A percentile compares a stretch with the other conserved stretches of the same genome.
These are phyloP conservation scores for Simalia tracyae DNA, from an alignment of 2,797 vertebrate genomes.

Conservation along the genomic window DNA sequence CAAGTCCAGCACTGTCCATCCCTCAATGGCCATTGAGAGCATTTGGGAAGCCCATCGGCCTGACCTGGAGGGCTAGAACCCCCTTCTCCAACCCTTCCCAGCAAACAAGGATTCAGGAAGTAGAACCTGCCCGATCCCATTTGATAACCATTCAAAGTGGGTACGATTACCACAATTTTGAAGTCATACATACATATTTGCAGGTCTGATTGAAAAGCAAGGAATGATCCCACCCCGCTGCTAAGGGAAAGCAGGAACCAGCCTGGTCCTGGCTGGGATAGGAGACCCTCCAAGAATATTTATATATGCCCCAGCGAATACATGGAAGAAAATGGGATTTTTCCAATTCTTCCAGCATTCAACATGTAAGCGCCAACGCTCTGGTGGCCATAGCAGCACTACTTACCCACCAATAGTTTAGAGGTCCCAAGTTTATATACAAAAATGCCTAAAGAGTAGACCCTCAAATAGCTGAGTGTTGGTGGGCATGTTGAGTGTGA, in stretches of 20 bases:
- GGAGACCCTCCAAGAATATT: background rate
- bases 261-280: background rate
- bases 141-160: too few relatives aligned
- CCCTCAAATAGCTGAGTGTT: background rate
- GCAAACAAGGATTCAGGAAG: too few relatives aligned
- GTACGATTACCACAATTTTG: too few relatives aligned
- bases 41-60: background rate
- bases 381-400: background rate
- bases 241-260: background rate
- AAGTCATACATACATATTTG: background rate
- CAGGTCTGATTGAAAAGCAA: background rate
- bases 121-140: too few relatives aligned
- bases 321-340: background rate
- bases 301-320: too few relatives aligned
- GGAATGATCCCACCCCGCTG: background rate
- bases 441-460: background rate
- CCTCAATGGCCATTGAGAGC: background rate
- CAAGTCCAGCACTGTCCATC: background rate
- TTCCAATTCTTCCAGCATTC: too few relatives aligned
- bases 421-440: too few relatives aligned
- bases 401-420: background rate
- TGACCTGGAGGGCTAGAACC: background rate
- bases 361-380: background rate
- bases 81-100: too few relatives aligned
- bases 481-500: background rate